A percentile compares a stretch with the other conserved stretches of the same genome.
phyloP scores from a whole-genome alignment of 1,140 invertebrate species.

The Armadillidium nasatum region DNA sequence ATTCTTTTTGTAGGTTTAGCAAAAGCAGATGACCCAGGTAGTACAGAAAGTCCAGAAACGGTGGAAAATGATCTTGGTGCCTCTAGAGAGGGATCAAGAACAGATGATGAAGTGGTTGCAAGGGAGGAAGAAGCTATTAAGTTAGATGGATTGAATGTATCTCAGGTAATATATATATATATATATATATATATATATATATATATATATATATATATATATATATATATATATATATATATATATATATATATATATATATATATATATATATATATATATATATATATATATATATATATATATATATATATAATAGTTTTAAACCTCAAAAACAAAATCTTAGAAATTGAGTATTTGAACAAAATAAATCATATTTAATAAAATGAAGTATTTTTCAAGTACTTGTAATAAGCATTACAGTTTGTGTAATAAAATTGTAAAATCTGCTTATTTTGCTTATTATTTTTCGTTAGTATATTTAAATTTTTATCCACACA shows the following conservation, averaged over 20 bases:
- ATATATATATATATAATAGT: not conserved
- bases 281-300: not conserved
- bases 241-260: not conserved
- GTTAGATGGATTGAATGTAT: constrained; percentile 88
- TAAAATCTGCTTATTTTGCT: no score
- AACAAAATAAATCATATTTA: no score
- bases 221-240: constrained; percentile 11
- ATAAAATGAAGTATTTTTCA: no score
- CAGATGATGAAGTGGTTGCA: constrained; percentile 70
- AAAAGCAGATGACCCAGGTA: constrained; percentile 26
- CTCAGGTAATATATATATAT: constrained; percentile 50
- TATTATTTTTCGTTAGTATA: no score
- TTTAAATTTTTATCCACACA: no score
- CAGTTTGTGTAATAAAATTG: no score
- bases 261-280: constrained; percentile 10
- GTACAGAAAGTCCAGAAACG: constrained; percentile 35
- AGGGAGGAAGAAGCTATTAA: constrained; percentile 96
- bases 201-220: not conserved
- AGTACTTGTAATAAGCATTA: no score
- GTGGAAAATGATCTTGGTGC: constrained; percentile 72
- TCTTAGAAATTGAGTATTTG: no score
- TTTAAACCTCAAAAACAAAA: no score
- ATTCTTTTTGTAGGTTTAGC: constrained; percentile 2
- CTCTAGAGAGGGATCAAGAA: constrained; percentile 69
- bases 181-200: constrained; percentile 13